Percentiles rank a stretch among this genome's conserved stretches.
These are phyloP conservation scores for Lynx canadensis DNA, from an alignment of 2,113 vertebrate genomes.

Conservation along the genomic window DNA sequence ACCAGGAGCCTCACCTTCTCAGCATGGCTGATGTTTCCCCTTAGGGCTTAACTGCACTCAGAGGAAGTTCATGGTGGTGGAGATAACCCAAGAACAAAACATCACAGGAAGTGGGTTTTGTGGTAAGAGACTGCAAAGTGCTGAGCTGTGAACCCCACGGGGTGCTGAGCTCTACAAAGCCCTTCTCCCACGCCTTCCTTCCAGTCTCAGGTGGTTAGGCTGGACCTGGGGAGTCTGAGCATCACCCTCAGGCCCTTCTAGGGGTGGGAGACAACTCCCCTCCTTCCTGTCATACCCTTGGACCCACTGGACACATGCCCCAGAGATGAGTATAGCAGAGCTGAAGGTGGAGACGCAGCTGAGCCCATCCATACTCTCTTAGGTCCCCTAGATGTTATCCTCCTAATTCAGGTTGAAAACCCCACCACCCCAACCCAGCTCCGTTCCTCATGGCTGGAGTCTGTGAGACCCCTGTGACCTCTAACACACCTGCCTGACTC, in stretches of 20 bases:
- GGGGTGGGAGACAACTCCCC: not conserved
- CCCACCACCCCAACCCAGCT: not conserved
- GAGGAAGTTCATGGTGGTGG: constrained; percentile 43
- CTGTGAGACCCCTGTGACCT: not conserved
- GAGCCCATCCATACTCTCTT: not conserved
- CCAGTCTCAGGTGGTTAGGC: not conserved
- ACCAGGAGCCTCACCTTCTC: not conserved
- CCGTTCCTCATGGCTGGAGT: not conserved
- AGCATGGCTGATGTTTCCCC: not conserved
- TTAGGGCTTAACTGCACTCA: not conserved
- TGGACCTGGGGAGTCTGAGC: not conserved
- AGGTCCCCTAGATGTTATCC: not conserved
- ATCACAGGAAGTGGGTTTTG: constrained; percentile 74
- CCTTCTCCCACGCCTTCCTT: not conserved
- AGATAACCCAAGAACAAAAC: constrained; percentile 50
- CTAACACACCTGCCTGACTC: fast-evolving
- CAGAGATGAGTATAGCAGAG: not conserved
- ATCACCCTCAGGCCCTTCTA: not conserved
- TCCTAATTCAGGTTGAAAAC: not conserved
- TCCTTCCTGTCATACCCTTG: not conserved
- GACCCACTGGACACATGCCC: not conserved
- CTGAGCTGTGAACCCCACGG: constrained; percentile 7
- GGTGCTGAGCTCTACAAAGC: not conserved
- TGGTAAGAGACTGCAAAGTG: constrained; percentile 31
- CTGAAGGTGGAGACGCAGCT: not conserved